A percentile compares a stretch with the other conserved stretches of the same genome.
phyloP scores from a whole-genome alignment of 2,113 vertebrate genomes.

The Cricetomys ansorgei region DNA sequence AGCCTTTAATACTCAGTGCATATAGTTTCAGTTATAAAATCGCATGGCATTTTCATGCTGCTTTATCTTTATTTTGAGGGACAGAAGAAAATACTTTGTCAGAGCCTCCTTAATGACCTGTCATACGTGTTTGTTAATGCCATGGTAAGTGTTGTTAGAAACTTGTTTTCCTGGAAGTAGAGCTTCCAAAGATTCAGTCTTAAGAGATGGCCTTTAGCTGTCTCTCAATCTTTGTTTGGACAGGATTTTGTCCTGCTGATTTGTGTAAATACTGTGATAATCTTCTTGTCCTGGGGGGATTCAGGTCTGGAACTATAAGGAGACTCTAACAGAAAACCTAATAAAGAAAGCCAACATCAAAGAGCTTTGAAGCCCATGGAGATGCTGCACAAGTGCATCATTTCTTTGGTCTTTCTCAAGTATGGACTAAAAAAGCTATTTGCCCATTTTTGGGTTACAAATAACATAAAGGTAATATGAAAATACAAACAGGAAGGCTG shows the following conservation, averaged over 20 bases:
- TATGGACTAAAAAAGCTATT: slow-evolving; percentile 12
- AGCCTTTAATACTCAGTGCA: not conserved
- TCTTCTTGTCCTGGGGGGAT: slow-evolving; percentile 71
- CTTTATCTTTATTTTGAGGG: slow-evolving; percentile 32
- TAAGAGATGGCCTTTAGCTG: slow-evolving; percentile 62
- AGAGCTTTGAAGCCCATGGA: not conserved
- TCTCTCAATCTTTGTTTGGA: slow-evolving; percentile 67
- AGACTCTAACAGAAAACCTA: slow-evolving; percentile 68
- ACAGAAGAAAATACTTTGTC: slow-evolving; percentile 38
- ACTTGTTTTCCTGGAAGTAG: slow-evolving; percentile 48
- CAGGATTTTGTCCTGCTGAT: slow-evolving; percentile 80
- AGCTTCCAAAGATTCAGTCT: slow-evolving; percentile 51
- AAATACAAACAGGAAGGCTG: not conserved
- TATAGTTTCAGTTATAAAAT: not conserved
- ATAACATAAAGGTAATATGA: not conserved
- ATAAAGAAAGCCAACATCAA: not conserved
- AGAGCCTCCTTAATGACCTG: slow-evolving; percentile 6
- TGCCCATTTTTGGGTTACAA: slow-evolving; percentile 8
- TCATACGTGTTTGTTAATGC: slow-evolving; percentile 39
- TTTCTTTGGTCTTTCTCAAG: not conserved
- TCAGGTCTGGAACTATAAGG: slow-evolving; percentile 70
- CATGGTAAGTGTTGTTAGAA: slow-evolving; percentile 48
- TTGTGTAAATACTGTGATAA: slow-evolving; percentile 82
- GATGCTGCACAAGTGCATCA: not conserved
- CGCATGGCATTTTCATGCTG: not conserved